These are phyloP conservation scores for Graptemys geographica DNA, from an alignment of 2,797 vertebrate genomes.

Conservation along the genomic window DNA sequence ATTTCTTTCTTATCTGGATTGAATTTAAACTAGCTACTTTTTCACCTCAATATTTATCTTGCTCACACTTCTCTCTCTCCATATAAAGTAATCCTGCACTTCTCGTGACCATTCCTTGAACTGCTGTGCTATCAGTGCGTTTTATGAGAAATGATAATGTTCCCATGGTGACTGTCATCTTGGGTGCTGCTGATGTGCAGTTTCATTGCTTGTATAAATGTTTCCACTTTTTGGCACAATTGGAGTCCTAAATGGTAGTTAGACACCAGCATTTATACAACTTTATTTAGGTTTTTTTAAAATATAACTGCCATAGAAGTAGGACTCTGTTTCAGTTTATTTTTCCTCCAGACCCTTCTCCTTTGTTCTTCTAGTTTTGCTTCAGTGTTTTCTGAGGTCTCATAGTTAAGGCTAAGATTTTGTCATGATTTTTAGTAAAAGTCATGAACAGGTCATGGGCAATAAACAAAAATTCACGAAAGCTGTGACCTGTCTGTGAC, in stretches of 20 bases:
- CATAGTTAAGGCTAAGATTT: background rate
- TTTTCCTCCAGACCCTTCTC: background rate
- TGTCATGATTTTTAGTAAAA: too few species aligned
- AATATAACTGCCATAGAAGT: background rate
- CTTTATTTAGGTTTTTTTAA: background rate
- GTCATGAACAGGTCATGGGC: too few species aligned
- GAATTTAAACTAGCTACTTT: background rate
- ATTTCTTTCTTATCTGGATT: background rate
- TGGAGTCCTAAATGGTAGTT: background rate
- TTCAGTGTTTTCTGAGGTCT: background rate
- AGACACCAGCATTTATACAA: background rate
- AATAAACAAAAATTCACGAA: too few species aligned
- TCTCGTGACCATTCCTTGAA: background rate
- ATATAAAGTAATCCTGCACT: background rate
- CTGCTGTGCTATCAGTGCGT: background rate
- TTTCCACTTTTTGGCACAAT: background rate
- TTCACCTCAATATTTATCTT: background rate
- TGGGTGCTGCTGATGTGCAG: background rate
- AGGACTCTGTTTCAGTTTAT: background rate
- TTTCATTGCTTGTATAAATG: background rate
- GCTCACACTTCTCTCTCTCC: background rate
- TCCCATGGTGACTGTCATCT: background rate
- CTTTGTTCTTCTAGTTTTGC: background rate
- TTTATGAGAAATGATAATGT: background rate
- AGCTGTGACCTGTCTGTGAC: too few species aligned